Base-by-base conservation (phyloP, 2,797 vertebrate genomes). In the Xenentodon cancila region DNA sequence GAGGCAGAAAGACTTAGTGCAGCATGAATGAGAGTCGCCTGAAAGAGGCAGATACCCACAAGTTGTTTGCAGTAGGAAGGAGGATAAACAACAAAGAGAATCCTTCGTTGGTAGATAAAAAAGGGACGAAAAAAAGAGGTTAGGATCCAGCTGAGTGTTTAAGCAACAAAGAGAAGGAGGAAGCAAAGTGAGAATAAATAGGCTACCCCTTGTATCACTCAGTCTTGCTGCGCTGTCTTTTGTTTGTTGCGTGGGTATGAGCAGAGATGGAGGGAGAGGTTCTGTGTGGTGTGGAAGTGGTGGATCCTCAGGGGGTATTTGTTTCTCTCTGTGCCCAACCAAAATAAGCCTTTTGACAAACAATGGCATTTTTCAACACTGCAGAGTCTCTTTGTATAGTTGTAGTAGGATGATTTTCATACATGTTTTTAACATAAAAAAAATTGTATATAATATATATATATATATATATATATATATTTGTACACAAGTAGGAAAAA, bases 21-120 rank as follows among this genome's bases (percentile, higher is more conserved):
- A 47, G 63, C 67, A 64, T 75, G 71, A 78, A 75, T 57, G 56
- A 51, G 63, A 68, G 73, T 64, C 63, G 30, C 74, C 68, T 66
- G 82, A 75, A 86, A 70, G 68, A 86, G 74, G 77, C 53, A 85
- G 77, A 82, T 68, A 84, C 64, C 75, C 57, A 58, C 70, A 78
- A 77, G 70, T 3, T 73, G 54, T 66, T 50, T 59, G 67, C 75
- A 77, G 75, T 67, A 80, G 64, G 82, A 80, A 64, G 71, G 68
- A 79, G 70, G 72, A 84, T 70, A 60, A 81, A 84, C 73, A 81
- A 79, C 67, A 81, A 77, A 82, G 75, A 71, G 46, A 66, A 73
- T 75, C 17, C 30, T 78, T 71, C 48, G 64, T 77, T 68, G 42
- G 68, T 62, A 79, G 59, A 78, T 49, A 68, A 61, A 64, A 64